Base-by-base conservation (phyloP, 2,888 invertebrate species). In the Cantharis flavilabris region DNA sequence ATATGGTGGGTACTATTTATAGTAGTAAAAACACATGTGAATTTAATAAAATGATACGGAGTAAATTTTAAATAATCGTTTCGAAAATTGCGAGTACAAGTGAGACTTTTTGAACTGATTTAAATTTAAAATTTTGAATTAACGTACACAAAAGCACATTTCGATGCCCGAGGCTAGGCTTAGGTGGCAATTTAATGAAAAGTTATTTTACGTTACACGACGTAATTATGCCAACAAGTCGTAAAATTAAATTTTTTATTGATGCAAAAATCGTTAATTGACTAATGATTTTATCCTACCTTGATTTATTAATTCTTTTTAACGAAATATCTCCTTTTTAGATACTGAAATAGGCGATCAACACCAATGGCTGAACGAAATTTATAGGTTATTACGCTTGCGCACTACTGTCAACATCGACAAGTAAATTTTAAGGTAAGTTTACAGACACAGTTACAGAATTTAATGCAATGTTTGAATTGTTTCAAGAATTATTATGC, bases 351-450 rank as follows among this genome's bases (percentile, higher is more conserved):
- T 87, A 83, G 86, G 87, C 87, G 86, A 88, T 88, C 88, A 89
- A 89, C 88, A 86, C 88, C 88, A 89, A 89, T 89, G 89, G 89
- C 89, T 88, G 88, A 88, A 87, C 85, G 85, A 86, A 87, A 88
- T 88, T 67, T 87, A 85, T 87, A 87, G 86, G 86, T 85, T 84
- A 85, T 84, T 86, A 86, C 88, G 88, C 88, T 85, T 87, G 88
- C 78, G 76, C 64, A 72, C 69, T 20, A 10, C 16, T 73, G 76
- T 78, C 72, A 77, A 74, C 71, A 70, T 18, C 23, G 65, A 67
- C 65, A 67, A 23, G 13, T 67, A 67, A 16, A 67, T 23, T 9
- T 67, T 23, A 67, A 23, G 65, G 23, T 18, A 13, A 13, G 65
- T 67, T 67, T 26, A 67, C 26, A 26, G 26, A 9, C 26, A 26